A percentile compares a stretch with the other conserved stretches of the same genome.
Conservation (phyloP, 2,113 vertebrate species). For the Lepidothrix coronata region DNA sequence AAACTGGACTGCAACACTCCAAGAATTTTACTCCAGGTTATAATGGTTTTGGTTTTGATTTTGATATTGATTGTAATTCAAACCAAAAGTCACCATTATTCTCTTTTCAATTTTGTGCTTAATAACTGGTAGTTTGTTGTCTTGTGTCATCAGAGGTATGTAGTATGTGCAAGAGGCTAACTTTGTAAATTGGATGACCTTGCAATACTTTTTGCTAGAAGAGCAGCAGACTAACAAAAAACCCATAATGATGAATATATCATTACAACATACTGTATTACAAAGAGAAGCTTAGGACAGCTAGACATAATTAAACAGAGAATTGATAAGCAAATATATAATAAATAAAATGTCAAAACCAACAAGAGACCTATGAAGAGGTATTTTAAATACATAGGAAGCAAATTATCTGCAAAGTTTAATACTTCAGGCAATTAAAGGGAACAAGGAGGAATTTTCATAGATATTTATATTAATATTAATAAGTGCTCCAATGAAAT, state of each 20-base stretch:
- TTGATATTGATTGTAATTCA: background rate
- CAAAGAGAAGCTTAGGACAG: background rate
- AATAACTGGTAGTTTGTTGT: background rate
- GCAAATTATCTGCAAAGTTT: background rate
- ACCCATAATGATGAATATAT: background rate
- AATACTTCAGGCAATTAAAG: background rate
- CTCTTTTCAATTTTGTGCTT: background rate
- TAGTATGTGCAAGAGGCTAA: background rate
- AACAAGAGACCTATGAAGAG: background rate
- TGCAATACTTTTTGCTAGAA: background rate
- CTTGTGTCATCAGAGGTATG: background rate
- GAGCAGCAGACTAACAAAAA: background rate
- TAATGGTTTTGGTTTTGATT: background rate
- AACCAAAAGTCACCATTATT: background rate
- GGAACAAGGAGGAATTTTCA: background rate
- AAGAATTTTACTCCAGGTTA: background rate
- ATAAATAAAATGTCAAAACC: constrained; percentile 33
- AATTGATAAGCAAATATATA: background rate
- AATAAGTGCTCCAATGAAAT: background rate
- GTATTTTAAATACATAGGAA: background rate
- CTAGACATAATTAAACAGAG: background rate
- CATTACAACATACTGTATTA: background rate
- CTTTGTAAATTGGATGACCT: background rate
- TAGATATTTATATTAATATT: background rate
- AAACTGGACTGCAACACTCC: background rate